These are phyloP conservation scores for Epirrhoe alternata DNA, from an alignment of 2,888 invertebrate genomes.

Conservation along the genomic window DNA sequence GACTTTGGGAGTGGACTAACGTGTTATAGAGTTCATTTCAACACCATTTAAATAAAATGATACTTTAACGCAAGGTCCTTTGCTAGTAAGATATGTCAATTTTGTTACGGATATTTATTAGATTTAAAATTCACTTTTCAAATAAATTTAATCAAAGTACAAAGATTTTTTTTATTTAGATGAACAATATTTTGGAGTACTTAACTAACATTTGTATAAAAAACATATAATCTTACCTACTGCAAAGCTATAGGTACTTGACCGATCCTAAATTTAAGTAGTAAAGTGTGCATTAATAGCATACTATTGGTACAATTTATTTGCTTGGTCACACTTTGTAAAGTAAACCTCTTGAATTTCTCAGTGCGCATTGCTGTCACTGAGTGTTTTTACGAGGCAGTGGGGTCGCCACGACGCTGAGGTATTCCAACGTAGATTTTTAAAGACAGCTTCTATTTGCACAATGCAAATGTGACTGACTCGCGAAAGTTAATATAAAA, in stretches of 20 bases:
- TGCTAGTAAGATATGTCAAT: background rate
- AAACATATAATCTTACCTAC: background rate
- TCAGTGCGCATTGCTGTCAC: slow-evolving; percentile 10
- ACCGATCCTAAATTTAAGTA: background rate
- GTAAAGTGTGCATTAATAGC: background rate
- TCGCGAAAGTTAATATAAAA: slow-evolving; percentile 62
- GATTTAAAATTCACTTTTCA: too few species aligned
- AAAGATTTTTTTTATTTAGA: too few species aligned
- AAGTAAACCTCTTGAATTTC: slow-evolving; percentile 11
- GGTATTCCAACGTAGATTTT: slow-evolving; percentile 52
- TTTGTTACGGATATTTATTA: background rate
- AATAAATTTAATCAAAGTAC: too few species aligned
- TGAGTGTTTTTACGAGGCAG: slow-evolving; percentile 18
- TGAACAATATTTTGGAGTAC: too few species aligned
- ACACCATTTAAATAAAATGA: background rate
- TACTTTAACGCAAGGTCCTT: background rate
- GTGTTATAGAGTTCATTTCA: background rate
- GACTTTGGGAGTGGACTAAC: background rate
- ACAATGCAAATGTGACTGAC: slow-evolving; percentile 69
- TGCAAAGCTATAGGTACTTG: background rate
- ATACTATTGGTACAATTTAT: slow-evolving; percentile 1
- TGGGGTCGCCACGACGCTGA: slow-evolving; percentile 13
- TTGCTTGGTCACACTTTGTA: slow-evolving; percentile 2
- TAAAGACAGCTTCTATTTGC: slow-evolving; percentile 61
- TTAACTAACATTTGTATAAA: too few species aligned